phyloP scores from a whole-genome alignment of 2,797 vertebrate genomes.

The Chelmon rostratus region DNA sequence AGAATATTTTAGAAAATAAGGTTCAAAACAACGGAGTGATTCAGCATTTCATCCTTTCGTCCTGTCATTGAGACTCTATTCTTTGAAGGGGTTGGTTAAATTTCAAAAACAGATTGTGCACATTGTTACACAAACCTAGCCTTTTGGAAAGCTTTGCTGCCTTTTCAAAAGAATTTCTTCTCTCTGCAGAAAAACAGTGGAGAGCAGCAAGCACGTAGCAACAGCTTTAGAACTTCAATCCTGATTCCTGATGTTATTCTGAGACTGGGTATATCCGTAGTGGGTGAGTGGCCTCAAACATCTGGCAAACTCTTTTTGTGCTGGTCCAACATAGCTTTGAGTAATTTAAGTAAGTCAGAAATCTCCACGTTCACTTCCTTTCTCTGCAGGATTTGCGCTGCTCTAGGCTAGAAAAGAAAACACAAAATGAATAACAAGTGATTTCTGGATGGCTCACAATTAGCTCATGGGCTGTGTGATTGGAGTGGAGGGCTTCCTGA shows the following conservation, averaged over 20 bases:
- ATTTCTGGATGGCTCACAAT: constrained; percentile 56
- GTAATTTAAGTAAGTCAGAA: constrained; percentile 29
- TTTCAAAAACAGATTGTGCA: background rate
- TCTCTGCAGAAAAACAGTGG: background rate
- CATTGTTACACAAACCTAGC: background rate
- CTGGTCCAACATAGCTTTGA: constrained; percentile 10
- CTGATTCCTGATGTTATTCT: constrained; percentile 16
- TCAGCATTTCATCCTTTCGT: background rate
- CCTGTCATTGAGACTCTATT: background rate
- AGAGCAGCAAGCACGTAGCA: background rate
- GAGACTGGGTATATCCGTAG: constrained; percentile 3
- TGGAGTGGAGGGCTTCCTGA: constrained; percentile 31
- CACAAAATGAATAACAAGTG: constrained; percentile 28
- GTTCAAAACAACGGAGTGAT: background rate
- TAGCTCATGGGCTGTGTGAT: constrained; percentile 53
- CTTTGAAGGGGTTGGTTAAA: background rate
- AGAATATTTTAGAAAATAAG: background rate
- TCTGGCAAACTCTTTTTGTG: constrained; percentile 23
- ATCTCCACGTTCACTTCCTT: constrained; percentile 3
- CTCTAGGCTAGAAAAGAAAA: constrained; percentile 3
- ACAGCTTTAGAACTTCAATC: constrained; percentile 7
- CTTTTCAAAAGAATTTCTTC: constrained; percentile 16
- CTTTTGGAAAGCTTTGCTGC: background rate
- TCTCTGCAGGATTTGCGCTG: constrained; percentile 24
- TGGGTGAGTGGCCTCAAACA: constrained; percentile 2